These are phyloP conservation scores for Cryptophagus acutangulus DNA, from an alignment of 2,888 invertebrate genomes.

Conservation along the genomic window DNA sequence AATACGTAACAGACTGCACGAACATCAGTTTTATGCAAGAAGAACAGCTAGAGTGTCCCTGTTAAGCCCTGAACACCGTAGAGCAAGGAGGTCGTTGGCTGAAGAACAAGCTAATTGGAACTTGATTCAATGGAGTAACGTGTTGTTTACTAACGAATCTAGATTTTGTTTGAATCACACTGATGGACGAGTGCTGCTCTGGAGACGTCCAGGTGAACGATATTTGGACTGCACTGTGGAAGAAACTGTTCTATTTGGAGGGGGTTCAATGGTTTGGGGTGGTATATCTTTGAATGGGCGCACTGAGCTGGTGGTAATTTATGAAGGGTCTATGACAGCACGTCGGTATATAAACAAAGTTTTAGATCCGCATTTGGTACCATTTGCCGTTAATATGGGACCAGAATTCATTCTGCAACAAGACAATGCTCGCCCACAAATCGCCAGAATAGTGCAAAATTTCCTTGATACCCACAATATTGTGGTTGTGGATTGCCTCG, in stretches of 20 bases:
- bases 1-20: slow-evolving; percentile 11
- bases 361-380: slow-evolving; percentile 6
- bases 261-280: slow-evolving; percentile 6
- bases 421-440: no score
- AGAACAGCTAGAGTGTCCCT: slow-evolving; percentile 6
- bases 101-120: slow-evolving; percentile 12
- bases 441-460: no score
- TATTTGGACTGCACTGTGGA: slow-evolving; percentile 11
- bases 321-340: slow-evolving; percentile 3
- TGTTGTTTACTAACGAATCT: slow-evolving; percentile 15
- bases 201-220: slow-evolving; percentile 14
- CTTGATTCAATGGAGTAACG: slow-evolving; percentile 14
- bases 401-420: no score
- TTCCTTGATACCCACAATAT: no score
- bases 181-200: slow-evolving; percentile 12
- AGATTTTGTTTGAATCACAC: slow-evolving; percentile 10
- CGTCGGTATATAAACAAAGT: slow-evolving; percentile 4
- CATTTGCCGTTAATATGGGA: slow-evolving; percentile 4
- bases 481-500: no score
- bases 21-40: slow-evolving; percentile 13
- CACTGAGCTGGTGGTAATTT: slow-evolving; percentile 5
- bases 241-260: slow-evolving; percentile 4
- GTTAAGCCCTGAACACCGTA: slow-evolving; percentile 11
- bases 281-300: no score
- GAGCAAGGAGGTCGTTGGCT: slow-evolving; percentile 14